These are phyloP conservation scores for Mungos mungo DNA, from an alignment of 2,113 vertebrate species.

Conservation along the genomic window DNA sequence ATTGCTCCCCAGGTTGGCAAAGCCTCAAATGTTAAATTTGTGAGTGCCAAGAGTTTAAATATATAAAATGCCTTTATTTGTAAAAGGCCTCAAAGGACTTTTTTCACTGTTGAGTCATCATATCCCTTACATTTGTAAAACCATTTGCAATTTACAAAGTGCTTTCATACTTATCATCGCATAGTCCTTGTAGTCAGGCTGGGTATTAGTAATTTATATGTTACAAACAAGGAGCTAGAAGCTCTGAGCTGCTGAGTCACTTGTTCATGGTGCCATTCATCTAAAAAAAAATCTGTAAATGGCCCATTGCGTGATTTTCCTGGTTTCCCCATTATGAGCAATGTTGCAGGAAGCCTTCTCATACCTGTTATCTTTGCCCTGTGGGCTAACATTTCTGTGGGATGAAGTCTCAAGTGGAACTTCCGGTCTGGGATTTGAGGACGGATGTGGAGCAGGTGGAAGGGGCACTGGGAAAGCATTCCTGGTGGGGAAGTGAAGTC, in stretches of 20 bases:
- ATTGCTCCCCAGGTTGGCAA: not conserved
- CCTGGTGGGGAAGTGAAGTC: not conserved
- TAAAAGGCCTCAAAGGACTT: conserved; percentile 47
- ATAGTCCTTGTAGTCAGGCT: not conserved
- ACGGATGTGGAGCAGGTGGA: not conserved
- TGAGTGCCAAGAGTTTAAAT: conserved; percentile 13
- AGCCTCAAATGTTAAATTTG: not conserved
- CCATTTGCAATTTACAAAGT: conserved; percentile 1
- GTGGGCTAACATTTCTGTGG: not conserved
- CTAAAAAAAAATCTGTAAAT: not conserved
- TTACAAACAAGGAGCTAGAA: not conserved
- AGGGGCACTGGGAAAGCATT: not conserved
- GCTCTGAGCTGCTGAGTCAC: not conserved
- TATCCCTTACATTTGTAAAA: not conserved
- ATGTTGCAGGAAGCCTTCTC: not conserved
- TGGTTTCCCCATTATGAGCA: not conserved
- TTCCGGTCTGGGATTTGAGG: not conserved
- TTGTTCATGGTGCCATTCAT: not conserved
- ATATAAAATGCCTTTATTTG: conserved; percentile 40
- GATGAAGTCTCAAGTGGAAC: not conserved
- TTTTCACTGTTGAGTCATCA: not conserved
- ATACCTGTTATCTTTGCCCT: not conserved
- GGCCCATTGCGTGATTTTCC: not conserved
- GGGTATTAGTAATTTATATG: not conserved
- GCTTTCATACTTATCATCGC: not conserved